Percentiles rank a stretch among this genome's conserved stretches.
Evolutionary conservation across 2,113 vertebrate species (phyloP).

Genomic region (Orthonyx spaldingii): DNA sequence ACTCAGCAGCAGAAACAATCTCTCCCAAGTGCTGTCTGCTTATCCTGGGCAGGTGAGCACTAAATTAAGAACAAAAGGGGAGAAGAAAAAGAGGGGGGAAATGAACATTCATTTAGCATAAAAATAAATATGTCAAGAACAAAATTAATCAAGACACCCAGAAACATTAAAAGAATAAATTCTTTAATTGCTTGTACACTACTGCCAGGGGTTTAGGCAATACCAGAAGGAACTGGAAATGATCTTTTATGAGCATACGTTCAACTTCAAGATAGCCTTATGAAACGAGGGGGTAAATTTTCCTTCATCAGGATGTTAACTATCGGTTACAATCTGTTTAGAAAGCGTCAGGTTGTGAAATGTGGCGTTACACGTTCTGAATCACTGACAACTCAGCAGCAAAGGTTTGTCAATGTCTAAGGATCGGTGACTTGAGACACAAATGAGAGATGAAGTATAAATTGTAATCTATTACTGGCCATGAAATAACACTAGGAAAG

Average conservation of each 20-base stretch:
- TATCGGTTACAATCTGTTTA: not conserved
- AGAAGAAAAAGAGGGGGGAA: not conserved
- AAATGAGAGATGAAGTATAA: not conserved
- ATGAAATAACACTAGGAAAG: not conserved
- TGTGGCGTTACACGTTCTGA: not conserved
- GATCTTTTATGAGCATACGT: not conserved
- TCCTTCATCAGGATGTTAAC: not conserved
- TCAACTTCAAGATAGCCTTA: not conserved
- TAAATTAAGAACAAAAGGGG: not conserved
- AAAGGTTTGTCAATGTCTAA: not conserved
- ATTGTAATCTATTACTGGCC: not conserved
- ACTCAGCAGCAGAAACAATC: not conserved
- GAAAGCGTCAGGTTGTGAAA: not conserved
- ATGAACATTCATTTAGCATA: not conserved
- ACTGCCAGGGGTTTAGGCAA: not conserved
- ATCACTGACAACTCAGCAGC: not conserved
- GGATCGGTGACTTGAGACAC: not conserved
- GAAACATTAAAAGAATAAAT: not conserved
- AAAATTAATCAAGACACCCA: not conserved
- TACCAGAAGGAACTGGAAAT: slow-evolving; percentile 5
- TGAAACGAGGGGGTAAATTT: not conserved
- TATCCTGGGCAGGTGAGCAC: not conserved
- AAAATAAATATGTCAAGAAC: slow-evolving; percentile 10
- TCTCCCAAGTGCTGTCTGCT: not conserved
- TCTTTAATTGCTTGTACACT: not conserved